Conservation (phyloP, 2,888 invertebrate genomes). For the Temnothorax rugatulus region DNA sequence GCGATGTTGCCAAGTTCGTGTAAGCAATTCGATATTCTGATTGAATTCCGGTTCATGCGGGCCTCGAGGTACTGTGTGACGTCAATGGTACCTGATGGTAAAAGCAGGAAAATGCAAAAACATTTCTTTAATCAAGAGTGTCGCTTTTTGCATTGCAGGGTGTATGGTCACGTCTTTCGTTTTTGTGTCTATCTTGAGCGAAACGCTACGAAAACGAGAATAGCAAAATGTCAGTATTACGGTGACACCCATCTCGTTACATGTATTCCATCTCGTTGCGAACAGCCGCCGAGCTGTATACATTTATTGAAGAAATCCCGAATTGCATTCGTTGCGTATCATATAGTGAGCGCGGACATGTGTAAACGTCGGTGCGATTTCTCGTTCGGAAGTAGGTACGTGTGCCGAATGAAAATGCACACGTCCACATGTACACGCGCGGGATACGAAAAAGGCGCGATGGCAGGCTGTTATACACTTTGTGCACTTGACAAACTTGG, state of each 20-base stretch:
- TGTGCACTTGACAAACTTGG: conserved; percentile 30
- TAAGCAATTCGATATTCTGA: conserved; percentile 1
- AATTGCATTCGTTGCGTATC: conserved; percentile 14
- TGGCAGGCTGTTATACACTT: conserved; percentile 32
- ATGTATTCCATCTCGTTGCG: conserved; percentile 10
- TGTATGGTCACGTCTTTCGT: background rate
- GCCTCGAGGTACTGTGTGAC: background rate
- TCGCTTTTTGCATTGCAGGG: background rate
- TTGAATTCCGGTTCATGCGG: background rate
- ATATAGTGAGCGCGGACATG: conserved; percentile 22
- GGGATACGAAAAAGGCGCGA: background rate
- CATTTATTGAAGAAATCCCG: conserved; percentile 31
- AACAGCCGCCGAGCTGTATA: background rate
- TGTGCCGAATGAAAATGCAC: conserved; percentile 45
- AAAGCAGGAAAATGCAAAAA: background rate
- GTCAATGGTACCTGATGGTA: background rate
- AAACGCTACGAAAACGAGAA: background rate
- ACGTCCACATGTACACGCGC: too few relatives aligned
- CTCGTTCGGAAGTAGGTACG: conserved; percentile 35
- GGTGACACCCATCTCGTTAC: conserved; percentile 23
- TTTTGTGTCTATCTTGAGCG: background rate
- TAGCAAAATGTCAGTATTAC: conserved; percentile 3
- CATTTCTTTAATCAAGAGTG: conserved; percentile 26
- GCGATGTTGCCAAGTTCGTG: background rate
- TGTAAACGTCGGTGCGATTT: conserved; percentile 40